Percentiles rank a stretch among this genome's conserved stretches.
Evolutionary conservation across 92 coral and sea anemone genomes (phyloP).

Genomic region (Epizoanthus fatuus): DNA sequence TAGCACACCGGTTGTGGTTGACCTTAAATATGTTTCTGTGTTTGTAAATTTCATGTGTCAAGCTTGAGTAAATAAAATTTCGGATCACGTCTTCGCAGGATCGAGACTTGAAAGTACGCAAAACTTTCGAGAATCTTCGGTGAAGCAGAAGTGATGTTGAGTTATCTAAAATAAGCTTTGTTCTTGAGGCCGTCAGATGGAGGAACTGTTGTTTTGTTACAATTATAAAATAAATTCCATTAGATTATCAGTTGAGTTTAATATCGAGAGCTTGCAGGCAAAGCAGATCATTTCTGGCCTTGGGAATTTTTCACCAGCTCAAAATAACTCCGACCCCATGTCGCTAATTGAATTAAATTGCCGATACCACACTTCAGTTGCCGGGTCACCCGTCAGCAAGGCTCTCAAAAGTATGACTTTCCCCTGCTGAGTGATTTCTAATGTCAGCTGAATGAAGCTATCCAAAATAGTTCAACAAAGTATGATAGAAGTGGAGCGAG

Average conservation of each 20-base stretch:
- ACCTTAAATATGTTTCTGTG: conserved; percentile 14
- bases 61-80: conserved; percentile 34
- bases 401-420: conserved; percentile 6
- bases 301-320: background rate
- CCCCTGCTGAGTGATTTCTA: background rate
- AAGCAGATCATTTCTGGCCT: background rate
- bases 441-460: background rate
- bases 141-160: background rate
- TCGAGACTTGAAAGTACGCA: background rate
- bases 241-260: background rate
- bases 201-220: background rate
- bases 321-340: conserved; percentile 46
- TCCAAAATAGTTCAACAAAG: background rate
- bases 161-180: background rate
- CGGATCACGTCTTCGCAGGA: background rate
- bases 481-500: background rate
- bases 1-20: background rate
- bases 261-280: background rate
- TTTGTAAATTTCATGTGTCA: conserved; percentile 22
- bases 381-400: conserved; percentile 21
- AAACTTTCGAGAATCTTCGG: conserved; percentile 9
- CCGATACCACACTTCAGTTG: conserved; percentile 5
- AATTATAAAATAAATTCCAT: background rate
- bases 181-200: background rate
- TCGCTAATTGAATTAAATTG: conserved; percentile 42